phyloP scores from a whole-genome alignment of 1,140 invertebrate species.

The Lasioglossum albipes region DNA sequence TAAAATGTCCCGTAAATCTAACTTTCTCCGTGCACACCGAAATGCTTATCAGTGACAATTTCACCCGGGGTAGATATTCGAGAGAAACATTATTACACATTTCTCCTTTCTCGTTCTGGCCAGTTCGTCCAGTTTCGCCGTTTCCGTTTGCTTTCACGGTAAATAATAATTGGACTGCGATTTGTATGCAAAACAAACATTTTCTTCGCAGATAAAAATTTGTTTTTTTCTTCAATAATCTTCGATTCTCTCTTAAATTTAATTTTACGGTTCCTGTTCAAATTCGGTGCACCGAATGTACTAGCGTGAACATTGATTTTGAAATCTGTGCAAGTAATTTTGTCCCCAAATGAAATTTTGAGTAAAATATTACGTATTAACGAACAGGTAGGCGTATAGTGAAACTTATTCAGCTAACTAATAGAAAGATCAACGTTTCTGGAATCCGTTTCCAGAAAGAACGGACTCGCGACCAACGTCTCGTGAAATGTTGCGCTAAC shows the following conservation, averaged over 20 bases:
- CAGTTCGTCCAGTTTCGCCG: background rate
- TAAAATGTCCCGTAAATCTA: background rate
- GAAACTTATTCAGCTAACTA: background rate
- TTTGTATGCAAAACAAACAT: no score
- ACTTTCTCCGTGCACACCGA: slow-evolving; percentile 1
- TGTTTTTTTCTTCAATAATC: no score
- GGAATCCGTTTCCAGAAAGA: background rate
- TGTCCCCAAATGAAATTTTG: no score
- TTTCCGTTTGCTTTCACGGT: background rate
- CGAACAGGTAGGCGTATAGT: no score
- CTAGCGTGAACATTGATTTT: no score
- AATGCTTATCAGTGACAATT: slow-evolving; percentile 9
- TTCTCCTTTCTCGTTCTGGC: background rate
- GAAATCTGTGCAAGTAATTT: no score
- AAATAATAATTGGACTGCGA: no score
- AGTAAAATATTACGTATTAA: no score
- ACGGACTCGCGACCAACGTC: background rate
- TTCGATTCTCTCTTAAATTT: no score
- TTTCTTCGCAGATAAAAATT: no score
- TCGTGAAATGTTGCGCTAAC: slow-evolving; percentile 7
- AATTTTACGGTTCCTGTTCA: no score
- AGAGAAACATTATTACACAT: background rate
- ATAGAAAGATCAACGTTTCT: background rate
- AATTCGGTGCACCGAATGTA: no score
- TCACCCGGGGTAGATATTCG: background rate